Conservation (phyloP, 1,140 invertebrate genomes). For the Drosophila nannoptera region DNA sequence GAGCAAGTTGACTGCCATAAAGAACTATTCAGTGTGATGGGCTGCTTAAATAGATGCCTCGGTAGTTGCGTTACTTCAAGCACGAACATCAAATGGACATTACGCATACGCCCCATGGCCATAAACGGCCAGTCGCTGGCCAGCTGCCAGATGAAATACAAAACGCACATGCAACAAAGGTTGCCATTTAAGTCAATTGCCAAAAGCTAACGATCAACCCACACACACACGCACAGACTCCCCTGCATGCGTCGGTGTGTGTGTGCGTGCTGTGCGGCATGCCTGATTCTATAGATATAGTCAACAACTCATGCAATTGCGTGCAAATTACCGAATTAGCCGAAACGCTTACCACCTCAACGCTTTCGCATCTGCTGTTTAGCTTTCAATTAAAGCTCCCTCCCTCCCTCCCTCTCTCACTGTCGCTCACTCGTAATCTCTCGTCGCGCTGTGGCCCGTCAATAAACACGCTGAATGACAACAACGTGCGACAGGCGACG, state of each 20-base stretch:
- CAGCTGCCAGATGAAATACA: conserved; percentile 32
- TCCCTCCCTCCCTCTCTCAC: not conserved
- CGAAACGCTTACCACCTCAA: conserved; percentile 66
- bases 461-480: conserved; percentile 72
- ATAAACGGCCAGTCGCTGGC: not conserved
- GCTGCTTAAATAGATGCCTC: conserved; percentile 50
- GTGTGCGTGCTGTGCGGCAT: conserved; percentile 12
- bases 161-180: conserved; percentile 61
- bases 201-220: conserved; percentile 69
- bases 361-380: conserved; percentile 64
- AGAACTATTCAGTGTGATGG: conserved; percentile 16
- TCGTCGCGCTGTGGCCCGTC: conserved; percentile 22
- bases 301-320: conserved; percentile 77
- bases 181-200: conserved; percentile 75
- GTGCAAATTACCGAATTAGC: conserved; percentile 76
- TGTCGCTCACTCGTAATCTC: not conserved
- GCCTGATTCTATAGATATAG: conserved; percentile 68
- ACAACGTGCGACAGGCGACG: conserved; percentile 56
- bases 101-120: conserved; percentile 62
- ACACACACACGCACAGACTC: conserved; percentile 12
- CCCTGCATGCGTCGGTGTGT: not conserved
- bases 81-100: conserved; percentile 75
- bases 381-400: conserved; percentile 70
- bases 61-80: conserved; percentile 47
- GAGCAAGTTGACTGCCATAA: not conserved